Evolutionary conservation across 2,113 vertebrate genomes (phyloP), one percentile per base, ranked within the genome.

Genomic region (Plectropomus leopardus): DNA sequence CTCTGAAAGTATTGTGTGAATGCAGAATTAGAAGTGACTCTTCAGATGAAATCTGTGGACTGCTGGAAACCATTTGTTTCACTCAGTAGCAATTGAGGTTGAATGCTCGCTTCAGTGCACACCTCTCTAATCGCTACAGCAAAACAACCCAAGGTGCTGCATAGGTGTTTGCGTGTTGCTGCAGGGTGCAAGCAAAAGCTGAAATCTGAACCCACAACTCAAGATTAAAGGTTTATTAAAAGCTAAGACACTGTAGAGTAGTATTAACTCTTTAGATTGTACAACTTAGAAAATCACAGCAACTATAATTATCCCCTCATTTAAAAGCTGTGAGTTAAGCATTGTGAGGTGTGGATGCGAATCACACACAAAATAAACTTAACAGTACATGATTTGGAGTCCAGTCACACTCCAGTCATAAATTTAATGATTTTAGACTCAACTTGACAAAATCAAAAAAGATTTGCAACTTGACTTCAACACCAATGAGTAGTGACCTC

Each of bases 151-250:
- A 60, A 55, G 26, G 9, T 30, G 48, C 14, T 47, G 26, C 50
- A 34, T 5, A 24, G 42, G 70, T 70, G 64, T 32, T 19, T 42
- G 14, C 14, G 3, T 42, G 19, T 71, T 32, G 30, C 70, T 81
- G 65, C n/a, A 15, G 73, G 76, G 58, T 48, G 23, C 50, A 30
- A 21, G 45, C 32, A 26, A 19, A 72, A 50, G 30, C 60, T 54
- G 32, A 77, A 77, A 77, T 70, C 24, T 60, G 53, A 57, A 74
- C 57, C 50, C 28, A 53, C 10, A 54, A 32, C 10, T 54, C 45
- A 66, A 51, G 47, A 79, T 75, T 60, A 79, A 64, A 72, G 17
- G 57, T 78, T 65, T n/a, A 21, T 67, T 14, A 42, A 77, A 80
- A 57, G 66, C 55, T 17, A n/a, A 50, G 66, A 54, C 28, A 60